phyloP scores from a whole-genome alignment of 2,888 invertebrate species.

The Hyles lineata region DNA sequence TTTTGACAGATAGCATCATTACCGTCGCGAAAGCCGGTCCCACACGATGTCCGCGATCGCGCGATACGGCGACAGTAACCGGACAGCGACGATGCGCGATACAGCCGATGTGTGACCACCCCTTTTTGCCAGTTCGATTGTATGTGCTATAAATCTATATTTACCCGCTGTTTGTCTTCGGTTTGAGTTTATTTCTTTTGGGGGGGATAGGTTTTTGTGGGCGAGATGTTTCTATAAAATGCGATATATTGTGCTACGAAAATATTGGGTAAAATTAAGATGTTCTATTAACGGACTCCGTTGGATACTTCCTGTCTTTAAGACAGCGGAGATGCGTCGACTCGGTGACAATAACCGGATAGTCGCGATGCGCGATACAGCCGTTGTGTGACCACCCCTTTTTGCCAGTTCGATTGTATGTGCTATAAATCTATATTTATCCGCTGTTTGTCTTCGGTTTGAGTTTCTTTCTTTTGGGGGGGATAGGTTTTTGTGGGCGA shows the following conservation, averaged over 20 bases:
- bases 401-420: slow-evolving; percentile 81
- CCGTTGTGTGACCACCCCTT: slow-evolving; percentile 74
- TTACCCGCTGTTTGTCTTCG: slow-evolving; percentile 69
- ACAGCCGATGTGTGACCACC: slow-evolving; percentile 73
- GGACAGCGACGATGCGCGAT: slow-evolving; percentile 70
- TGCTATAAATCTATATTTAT: slow-evolving; percentile 82
- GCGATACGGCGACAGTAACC: slow-evolving; percentile 74
- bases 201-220: too few species aligned
- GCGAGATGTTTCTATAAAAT: too few species aligned
- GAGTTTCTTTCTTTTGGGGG: neutral
- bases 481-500: too few species aligned
- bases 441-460: slow-evolving; percentile 60
- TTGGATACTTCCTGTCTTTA: too few species aligned
- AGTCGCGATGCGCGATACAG: slow-evolving; percentile 68
- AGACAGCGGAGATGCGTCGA: too few species aligned
- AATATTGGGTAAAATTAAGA: too few species aligned
- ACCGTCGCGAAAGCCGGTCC: slow-evolving; percentile 58
- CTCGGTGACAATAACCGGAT: slow-evolving; percentile 74
- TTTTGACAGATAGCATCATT: slow-evolving; percentile 71
- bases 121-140: slow-evolving; percentile 79
- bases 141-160: slow-evolving; percentile 82
- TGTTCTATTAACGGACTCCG: too few species aligned
- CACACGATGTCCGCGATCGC: slow-evolving; percentile 66
- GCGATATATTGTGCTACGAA: too few species aligned
- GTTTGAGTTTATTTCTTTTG: neutral